phyloP scores from a whole-genome alignment of 2,888 invertebrate genomes.

The Clanis bilineata region DNA sequence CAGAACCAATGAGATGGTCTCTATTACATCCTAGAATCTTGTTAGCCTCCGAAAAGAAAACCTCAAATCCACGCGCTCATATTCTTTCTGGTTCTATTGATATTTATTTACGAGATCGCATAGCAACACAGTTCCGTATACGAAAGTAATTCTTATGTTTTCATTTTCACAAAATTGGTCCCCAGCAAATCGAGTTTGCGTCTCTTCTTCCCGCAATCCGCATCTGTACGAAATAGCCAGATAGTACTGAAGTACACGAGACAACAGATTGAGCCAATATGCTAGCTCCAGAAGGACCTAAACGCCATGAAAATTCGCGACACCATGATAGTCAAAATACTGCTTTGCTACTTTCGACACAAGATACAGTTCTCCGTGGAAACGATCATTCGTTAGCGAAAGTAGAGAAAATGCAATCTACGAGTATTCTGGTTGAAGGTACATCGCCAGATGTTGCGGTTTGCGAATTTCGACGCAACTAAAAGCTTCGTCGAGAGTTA shows the following conservation, averaged over 20 bases:
- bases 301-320: constrained; percentile 41
- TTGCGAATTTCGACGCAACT: constrained; percentile 72
- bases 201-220: constrained; percentile 60
- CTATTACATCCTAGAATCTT: no score
- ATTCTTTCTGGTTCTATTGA: not conserved
- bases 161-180: constrained; percentile 60
- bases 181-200: constrained; percentile 65
- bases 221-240: constrained; percentile 71
- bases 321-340: constrained; percentile 32
- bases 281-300: constrained; percentile 50
- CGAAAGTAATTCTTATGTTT: constrained; percentile 50
- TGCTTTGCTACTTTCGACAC: constrained; percentile 28
- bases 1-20: no score
- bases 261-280: constrained; percentile 73
- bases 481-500: constrained; percentile 66
- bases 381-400: constrained; percentile 35
- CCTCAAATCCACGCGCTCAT: not conserved
- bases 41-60: no score
- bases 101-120: not conserved
- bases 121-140: constrained; percentile 31
- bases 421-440: constrained; percentile 61
- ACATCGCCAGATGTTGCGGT: constrained; percentile 75
- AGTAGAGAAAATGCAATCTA: constrained; percentile 72
- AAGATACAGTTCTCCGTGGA: constrained; percentile 32
- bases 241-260: constrained; percentile 64